These are phyloP conservation scores for Emmelina monodactyla DNA, from an alignment of 2,888 invertebrate species.

Conservation along the genomic window DNA sequence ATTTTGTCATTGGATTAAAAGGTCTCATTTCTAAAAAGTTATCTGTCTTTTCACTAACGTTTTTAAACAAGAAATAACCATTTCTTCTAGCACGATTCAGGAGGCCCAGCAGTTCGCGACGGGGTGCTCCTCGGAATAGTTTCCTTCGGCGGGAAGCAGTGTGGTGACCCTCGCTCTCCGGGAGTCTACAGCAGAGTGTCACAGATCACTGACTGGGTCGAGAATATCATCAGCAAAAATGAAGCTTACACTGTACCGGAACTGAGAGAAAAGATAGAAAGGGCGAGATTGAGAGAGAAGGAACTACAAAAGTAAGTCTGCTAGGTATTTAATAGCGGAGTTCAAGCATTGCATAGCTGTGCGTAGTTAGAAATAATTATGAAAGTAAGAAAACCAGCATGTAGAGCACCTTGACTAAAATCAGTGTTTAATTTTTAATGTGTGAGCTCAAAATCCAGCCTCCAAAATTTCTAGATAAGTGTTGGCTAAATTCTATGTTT, in stretches of 20 bases:
- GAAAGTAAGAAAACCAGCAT: too few relatives aligned
- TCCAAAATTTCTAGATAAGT: too few relatives aligned
- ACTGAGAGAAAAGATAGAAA: conserved; percentile 36
- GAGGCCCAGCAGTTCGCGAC: conserved; percentile 50
- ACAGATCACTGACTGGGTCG: conserved; percentile 44
- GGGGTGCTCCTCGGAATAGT: conserved; percentile 49
- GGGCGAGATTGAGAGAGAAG: conserved; percentile 36
- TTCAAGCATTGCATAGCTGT: too few relatives aligned
- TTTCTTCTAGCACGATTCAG: conserved; percentile 55
- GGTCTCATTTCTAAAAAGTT: too few relatives aligned
- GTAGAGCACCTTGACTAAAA: too few relatives aligned
- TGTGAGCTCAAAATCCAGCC: too few relatives aligned
- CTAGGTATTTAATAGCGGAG: neutral
- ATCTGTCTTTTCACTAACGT: too few relatives aligned
- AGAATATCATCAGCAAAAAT: conserved; percentile 32
- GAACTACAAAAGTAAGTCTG: conserved; percentile 39
- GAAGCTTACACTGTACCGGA: conserved; percentile 36
- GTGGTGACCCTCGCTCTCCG: conserved; percentile 53
- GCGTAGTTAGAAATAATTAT: too few relatives aligned
- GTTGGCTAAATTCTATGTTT: too few relatives aligned
- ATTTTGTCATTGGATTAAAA: too few relatives aligned
- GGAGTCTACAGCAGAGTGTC: conserved; percentile 51
- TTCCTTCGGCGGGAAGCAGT: conserved; percentile 51
- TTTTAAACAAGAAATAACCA: too few relatives aligned
- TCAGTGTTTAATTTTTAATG: too few relatives aligned